phyloP scores from a whole-genome alignment of 1,140 invertebrate species.

The Drusus annulatus region DNA sequence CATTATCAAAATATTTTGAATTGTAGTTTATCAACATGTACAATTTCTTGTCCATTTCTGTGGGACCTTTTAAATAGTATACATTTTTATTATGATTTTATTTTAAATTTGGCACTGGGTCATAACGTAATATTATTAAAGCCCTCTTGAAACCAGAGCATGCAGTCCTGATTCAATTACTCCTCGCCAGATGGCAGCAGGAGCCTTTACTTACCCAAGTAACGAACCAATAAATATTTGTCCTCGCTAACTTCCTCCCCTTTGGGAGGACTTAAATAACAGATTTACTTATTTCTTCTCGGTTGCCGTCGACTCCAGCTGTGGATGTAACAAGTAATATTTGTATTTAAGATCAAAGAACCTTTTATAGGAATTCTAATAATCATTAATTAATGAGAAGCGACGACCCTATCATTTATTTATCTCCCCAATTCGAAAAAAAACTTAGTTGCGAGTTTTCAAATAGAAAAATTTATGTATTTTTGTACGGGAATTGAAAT shows the following conservation, averaged over 20 bases:
- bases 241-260: constrained; percentile 8
- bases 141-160: not conserved
- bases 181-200: constrained; percentile 24
- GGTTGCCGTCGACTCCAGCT: not conserved
- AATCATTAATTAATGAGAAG: not conserved
- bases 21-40: too few species aligned
- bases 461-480: too few species aligned
- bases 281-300: constrained; percentile 7
- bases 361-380: not conserved
- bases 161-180: constrained; percentile 33
- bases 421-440: too few species aligned
- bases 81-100: too few species aligned
- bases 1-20: too few species aligned
- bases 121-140: too few species aligned
- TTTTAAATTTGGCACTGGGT: too few species aligned
- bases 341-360: not conserved
- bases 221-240: constrained; percentile 42
- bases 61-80: too few species aligned
- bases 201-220: constrained; percentile 22
- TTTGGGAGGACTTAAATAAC: constrained; percentile 17
- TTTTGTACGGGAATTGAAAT: too few species aligned
- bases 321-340: constrained; percentile 7
- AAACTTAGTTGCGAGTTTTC: not conserved
- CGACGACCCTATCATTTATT: too few species aligned
- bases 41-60: too few species aligned